phyloP scores from a whole-genome alignment of 2,113 vertebrate genomes.

The Gambusia holbrooki region DNA sequence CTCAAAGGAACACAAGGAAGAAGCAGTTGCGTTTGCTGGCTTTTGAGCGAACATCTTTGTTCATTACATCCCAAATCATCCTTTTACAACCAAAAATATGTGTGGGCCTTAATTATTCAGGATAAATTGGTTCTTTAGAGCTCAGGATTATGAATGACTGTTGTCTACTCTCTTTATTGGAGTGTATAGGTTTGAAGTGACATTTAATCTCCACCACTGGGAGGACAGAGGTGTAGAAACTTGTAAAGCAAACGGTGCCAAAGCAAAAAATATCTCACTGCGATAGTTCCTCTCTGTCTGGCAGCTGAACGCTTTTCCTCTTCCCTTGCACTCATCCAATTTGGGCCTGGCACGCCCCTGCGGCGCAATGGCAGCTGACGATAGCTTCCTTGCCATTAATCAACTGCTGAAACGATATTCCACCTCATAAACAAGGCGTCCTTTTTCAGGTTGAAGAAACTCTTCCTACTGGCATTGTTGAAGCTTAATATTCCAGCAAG shows the following conservation, averaged over 20 bases:
- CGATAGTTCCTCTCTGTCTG: conserved; percentile 50
- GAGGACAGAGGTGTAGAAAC: conserved; percentile 24
- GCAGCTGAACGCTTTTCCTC: conserved; percentile 42
- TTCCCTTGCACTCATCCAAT: conserved; percentile 49
- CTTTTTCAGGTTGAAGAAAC: conserved; percentile 43
- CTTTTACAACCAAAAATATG: conserved; percentile 3
- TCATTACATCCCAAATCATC: background rate
- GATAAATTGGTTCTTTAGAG: conserved; percentile 28
- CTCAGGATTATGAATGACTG: conserved; percentile 49
- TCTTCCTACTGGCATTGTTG: conserved; percentile 41
- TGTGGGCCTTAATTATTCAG: conserved; percentile 45
- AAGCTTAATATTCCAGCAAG: conserved; percentile 51
- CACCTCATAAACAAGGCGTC: conserved; percentile 61
- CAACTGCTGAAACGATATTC: conserved; percentile 58
- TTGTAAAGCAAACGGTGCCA: conserved; percentile 37
- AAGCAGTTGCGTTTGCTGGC: conserved; percentile 20
- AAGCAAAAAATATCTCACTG: conserved; percentile 35
- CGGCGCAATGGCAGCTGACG: conserved; percentile 42
- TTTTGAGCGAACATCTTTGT: background rate
- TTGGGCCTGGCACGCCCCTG: conserved; percentile 37
- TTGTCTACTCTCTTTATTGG: background rate
- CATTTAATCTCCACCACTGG: conserved; percentile 23
- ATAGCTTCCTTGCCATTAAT: conserved; percentile 58
- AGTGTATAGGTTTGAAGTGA: conserved; percentile 42
- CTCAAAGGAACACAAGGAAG: conserved; percentile 8